phyloP scores from a whole-genome alignment of 1,140 invertebrate species.

The Drosophila mauritiana region DNA sequence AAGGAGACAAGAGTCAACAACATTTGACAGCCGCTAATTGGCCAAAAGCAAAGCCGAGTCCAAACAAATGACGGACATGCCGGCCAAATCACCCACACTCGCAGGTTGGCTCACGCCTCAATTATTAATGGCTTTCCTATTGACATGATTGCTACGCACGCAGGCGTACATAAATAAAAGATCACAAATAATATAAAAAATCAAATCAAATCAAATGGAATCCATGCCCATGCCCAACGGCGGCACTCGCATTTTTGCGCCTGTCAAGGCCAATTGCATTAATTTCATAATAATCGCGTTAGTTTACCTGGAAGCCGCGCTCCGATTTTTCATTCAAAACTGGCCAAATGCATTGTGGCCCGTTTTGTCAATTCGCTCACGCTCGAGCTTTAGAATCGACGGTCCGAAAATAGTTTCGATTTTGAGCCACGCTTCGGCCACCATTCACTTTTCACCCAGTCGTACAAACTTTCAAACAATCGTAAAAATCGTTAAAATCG shows the following conservation, averaged over 20 bases:
- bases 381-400: conserved; percentile 57
- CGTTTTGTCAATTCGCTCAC: conserved; percentile 63
- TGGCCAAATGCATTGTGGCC: conserved; percentile 36
- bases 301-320: conserved; percentile 42
- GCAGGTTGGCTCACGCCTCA: conserved; percentile 52
- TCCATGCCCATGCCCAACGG: conserved; percentile 2
- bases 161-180: conserved; percentile 23
- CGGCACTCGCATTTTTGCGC: conserved; percentile 44
- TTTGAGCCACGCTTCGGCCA: conserved; percentile 34
- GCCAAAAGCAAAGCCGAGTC: conserved; percentile 25
- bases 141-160: conserved; percentile 78
- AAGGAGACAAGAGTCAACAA: conserved; percentile 61
- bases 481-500: conserved; percentile 75
- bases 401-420: conserved; percentile 61
- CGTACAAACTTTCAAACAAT: conserved; percentile 59
- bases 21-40: conserved; percentile 80
- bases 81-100: conserved; percentile 23
- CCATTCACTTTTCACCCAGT: conserved; percentile 80
- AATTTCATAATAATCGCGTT: conserved; percentile 67
- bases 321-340: conserved; percentile 12
- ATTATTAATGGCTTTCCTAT: conserved; percentile 76
- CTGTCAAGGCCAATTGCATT: conserved; percentile 77
- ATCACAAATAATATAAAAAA: neutral
- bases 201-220: neutral
- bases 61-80: conserved; percentile 46